These are phyloP conservation scores for Bostrychus sinensis DNA, from an alignment of 2,113 vertebrate species.

Conservation along the genomic window DNA sequence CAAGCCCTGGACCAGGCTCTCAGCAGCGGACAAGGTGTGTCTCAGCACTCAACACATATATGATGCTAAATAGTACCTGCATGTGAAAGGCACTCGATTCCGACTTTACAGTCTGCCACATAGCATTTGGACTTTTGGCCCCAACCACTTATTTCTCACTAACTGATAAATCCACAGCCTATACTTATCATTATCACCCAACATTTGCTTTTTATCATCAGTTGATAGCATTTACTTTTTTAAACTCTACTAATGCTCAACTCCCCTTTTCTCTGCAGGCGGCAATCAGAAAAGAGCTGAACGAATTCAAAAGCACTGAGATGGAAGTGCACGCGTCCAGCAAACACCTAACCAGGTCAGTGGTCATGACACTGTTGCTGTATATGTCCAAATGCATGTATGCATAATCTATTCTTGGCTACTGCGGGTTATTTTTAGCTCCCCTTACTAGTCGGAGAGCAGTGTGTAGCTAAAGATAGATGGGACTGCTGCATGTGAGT, in stretches of 20 bases:
- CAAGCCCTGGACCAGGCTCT: slow-evolving; percentile 97
- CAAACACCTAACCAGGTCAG: slow-evolving; percentile 98
- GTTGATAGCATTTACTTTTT: not conserved
- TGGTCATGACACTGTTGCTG: slow-evolving; percentile 7
- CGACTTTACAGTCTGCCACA: not conserved
- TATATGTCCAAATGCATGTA: not conserved
- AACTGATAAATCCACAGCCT: slow-evolving; percentile 4
- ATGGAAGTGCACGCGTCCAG: slow-evolving; percentile 99
- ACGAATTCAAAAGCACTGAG: slow-evolving; percentile 99
- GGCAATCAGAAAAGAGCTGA: slow-evolving; percentile 97
- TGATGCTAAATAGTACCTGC: not conserved
- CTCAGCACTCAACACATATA: not conserved
- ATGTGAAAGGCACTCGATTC: not conserved
- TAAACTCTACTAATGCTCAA: slow-evolving; percentile 23
- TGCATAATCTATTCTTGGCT: slow-evolving; percentile 59
- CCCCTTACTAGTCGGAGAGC: slow-evolving; percentile 23
- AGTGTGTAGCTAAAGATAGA: slow-evolving; percentile 68
- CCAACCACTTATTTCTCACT: slow-evolving; percentile 20
- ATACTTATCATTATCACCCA: not conserved
- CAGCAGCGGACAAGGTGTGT: slow-evolving; percentile 95
- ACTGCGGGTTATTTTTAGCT: slow-evolving; percentile 69
- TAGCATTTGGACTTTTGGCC: not conserved
- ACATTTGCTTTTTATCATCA: not conserved
- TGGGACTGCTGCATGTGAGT: slow-evolving; percentile 30
- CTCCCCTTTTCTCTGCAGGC: slow-evolving; percentile 80